Conservation (phyloP, 2,888 invertebrate species). For the Melitaea athalia region DNA sequence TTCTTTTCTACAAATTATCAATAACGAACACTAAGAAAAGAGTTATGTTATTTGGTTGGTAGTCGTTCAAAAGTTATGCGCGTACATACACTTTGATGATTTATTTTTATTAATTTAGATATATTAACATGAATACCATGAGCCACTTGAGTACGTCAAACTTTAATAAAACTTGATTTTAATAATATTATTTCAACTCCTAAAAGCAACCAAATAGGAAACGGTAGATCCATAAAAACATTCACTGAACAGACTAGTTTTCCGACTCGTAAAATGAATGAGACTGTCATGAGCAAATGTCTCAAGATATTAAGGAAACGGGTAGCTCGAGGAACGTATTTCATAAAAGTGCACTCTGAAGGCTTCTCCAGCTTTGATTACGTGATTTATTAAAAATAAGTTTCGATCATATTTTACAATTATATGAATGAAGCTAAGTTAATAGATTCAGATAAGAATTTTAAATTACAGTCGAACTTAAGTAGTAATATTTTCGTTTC, state of each 20-base stretch:
- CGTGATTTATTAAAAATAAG: not conserved
- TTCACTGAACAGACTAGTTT: slow-evolving; percentile 1
- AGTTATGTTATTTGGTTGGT: no score
- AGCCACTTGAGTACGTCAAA: not conserved
- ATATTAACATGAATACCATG: no score
- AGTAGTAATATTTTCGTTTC: no score
- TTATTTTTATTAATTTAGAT: no score
- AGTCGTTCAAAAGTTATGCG: no score
- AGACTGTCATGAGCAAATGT: slow-evolving; percentile 13
- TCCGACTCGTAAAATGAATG: slow-evolving; percentile 11
- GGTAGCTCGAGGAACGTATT: not conserved
- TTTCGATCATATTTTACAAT: not conserved
- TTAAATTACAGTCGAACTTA: no score
- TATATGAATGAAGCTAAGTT: not conserved
- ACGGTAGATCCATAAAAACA: slow-evolving; percentile 1
- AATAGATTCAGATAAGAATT: no score
- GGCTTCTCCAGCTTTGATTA: not conserved
- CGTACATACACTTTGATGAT: no score
- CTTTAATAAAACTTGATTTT: not conserved
- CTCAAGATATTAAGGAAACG: slow-evolving; percentile 9
- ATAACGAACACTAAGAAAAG: no score
- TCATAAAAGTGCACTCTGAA: not conserved
- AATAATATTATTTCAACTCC: not conserved
- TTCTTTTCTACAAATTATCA: no score
- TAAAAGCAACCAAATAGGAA: not conserved